Conservation (phyloP, 1,140 invertebrate genomes). For the Nephila pilipes region DNA sequence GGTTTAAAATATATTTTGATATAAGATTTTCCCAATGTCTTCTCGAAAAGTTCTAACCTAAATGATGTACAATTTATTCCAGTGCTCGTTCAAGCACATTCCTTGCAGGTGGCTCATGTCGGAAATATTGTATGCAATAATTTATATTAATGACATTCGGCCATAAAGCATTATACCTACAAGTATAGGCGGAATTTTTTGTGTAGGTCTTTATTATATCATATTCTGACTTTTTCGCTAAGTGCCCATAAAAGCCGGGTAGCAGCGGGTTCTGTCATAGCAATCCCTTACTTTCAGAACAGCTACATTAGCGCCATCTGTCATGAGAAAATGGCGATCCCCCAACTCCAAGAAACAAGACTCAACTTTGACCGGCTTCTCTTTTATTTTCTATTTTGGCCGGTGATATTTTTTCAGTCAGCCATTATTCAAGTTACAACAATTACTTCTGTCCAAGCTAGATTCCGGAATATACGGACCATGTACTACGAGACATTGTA, state of each 20-base stretch:
- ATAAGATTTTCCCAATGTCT: not conserved
- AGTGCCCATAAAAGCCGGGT: conserved; percentile 59
- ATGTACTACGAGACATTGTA: conserved; percentile 34
- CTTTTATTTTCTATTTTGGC: conserved; percentile 42
- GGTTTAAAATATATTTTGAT: not conserved
- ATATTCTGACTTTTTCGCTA: conserved; percentile 71
- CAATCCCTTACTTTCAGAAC: conserved; percentile 67
- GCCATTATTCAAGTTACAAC: conserved; percentile 73
- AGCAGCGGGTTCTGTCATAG: conserved; percentile 71
- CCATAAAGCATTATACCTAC: conserved; percentile 62
- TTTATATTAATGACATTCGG: conserved; percentile 63
- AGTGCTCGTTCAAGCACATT: conserved; percentile 29
- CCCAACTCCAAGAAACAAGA: conserved; percentile 8
- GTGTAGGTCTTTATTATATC: conserved; percentile 46
- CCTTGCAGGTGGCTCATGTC: conserved; percentile 35
- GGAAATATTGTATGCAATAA: conserved; percentile 57
- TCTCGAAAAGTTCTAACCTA: too few relatives aligned
- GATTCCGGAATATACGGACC: conserved; percentile 40
- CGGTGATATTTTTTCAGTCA: not conserved
- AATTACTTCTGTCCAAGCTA: conserved; percentile 67
- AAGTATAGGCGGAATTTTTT: conserved; percentile 20
- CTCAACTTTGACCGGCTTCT: conserved; percentile 9
- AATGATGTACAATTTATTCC: conserved; percentile 23
- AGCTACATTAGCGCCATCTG: conserved; percentile 74
- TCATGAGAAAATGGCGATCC: conserved; percentile 65